phyloP scores from a whole-genome alignment of 2,888 invertebrate species.

The Drosophila nigritarsus region DNA sequence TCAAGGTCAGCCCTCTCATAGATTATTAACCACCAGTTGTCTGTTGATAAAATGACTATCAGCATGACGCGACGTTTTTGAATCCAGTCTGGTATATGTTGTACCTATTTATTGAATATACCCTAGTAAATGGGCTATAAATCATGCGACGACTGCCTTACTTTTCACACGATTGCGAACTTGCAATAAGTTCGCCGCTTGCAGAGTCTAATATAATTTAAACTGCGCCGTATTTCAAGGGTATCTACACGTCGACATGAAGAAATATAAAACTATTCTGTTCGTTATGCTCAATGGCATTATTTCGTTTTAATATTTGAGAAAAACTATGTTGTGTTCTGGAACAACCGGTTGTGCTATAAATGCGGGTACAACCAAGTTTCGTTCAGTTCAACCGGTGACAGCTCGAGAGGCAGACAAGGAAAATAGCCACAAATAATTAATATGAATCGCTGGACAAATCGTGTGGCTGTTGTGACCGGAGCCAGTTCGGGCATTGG shows the following conservation, averaged over 20 bases:
- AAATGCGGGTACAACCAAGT: constrained; percentile 6
- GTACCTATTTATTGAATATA: neutral
- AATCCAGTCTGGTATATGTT: neutral
- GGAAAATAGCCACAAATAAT: too few relatives aligned
- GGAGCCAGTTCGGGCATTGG: constrained; percentile 88
- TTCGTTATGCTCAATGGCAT: neutral
- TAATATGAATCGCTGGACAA: constrained; percentile 87
- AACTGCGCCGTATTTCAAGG: neutral
- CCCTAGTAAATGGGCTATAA: neutral
- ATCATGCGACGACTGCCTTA: too few relatives aligned
- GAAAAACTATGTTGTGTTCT: neutral
- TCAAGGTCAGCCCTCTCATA: constrained; percentile 1
- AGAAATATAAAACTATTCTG: too few relatives aligned
- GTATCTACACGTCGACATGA: neutral
- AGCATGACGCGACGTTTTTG: constrained; percentile 43
- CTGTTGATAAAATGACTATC: constrained; percentile 11
- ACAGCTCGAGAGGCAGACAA: neutral
- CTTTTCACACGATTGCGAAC: neutral
- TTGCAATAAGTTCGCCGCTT: neutral
- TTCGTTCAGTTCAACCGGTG: constrained; percentile 17
- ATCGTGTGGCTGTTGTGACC: constrained; percentile 87
- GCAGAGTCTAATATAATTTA: neutral
- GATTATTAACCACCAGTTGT: neutral
- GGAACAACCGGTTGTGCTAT: constrained; percentile 13
- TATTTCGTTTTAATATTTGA: neutral